These are phyloP conservation scores for Agrochola litura DNA, from an alignment of 2,888 invertebrate genomes.

Conservation along the genomic window DNA sequence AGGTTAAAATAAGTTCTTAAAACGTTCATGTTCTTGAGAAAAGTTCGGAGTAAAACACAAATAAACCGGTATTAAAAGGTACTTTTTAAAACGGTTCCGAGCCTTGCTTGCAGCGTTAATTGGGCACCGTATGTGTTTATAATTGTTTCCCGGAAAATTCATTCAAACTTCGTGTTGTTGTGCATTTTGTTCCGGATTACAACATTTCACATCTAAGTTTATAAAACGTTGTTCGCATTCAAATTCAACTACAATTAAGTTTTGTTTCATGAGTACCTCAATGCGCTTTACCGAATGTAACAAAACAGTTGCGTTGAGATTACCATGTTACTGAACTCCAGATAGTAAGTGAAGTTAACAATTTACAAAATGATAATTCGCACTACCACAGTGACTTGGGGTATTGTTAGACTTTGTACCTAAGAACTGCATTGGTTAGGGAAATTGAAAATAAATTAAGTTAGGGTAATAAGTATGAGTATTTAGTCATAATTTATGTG, in stretches of 20 bases:
- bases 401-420: not conserved
- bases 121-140: conserved; percentile 13
- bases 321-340: not conserved
- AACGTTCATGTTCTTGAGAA: no score
- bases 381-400: not conserved
- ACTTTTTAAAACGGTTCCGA: no score
- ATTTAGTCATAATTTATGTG: not conserved
- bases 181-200: conserved; percentile 17
- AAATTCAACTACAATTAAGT: conserved; percentile 4
- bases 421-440: not conserved
- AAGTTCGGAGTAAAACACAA: no score
- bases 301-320: not conserved
- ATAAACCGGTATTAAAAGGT: no score
- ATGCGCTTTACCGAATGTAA: not conserved
- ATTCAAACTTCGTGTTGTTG: conserved; percentile 13
- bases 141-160: conserved; percentile 14
- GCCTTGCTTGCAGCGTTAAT: conserved; percentile 51
- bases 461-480: not conserved
- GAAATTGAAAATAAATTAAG: not conserved
- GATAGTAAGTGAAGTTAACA: not conserved
- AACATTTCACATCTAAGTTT: conserved; percentile 8
- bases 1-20: no score
- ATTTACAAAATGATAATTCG: no score
- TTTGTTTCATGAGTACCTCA: conserved; percentile 10
- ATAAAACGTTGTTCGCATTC: conserved; percentile 10